Base-by-base conservation (phyloP, 2,797 vertebrate species). In the Xiphophorus birchmanni region DNA sequence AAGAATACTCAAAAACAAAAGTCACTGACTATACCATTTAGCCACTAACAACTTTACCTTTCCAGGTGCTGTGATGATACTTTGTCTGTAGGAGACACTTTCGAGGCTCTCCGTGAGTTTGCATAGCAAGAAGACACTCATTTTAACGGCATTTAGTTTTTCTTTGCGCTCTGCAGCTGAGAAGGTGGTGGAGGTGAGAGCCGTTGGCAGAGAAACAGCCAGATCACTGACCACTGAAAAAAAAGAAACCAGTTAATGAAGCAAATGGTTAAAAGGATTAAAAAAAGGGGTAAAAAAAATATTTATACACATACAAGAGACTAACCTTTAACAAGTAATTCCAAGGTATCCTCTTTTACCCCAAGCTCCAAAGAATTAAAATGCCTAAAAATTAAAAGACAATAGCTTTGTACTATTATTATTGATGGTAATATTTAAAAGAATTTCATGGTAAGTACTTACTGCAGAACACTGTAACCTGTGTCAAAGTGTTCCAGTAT, bases 401-500 rank as follows among this genome's bases (percentile, higher is more conserved):
- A 79, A 2, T 4, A 73, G 10, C 17, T 81, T 75, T 48, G 21
- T 74, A 26, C 5, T 35, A 2, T 4, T 42, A 29, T 75, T 17
- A 29, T 12, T 0, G 21, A 2, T 18, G 15, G 18, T 2, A 82
- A 67, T 9, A 48, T 32, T 0, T 44, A 52, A 0, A 80, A 75
- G 5, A 2, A 44, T 29, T 13, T n/a, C 0, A 37, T 45, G 1
- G 71, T 56, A 8, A 72, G 18, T 63, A 97, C 98, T 97, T 91
- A 99, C 98, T 97, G 95, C 26, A 99, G 86, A 52, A 99, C 95
- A 76, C 97, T 99, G 94, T 97, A 99, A 23, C 96, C 35, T 0
- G 96, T 88, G 87, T 99, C 98, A 83, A 99, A 99, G 88, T 99
- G 97, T 50, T 98, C 95, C 87, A 99, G 78, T 81, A 99, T 94